Evolutionary conservation across 1,140 invertebrate species (phyloP).

Genomic region (Leptinotarsa lineolata): DNA sequence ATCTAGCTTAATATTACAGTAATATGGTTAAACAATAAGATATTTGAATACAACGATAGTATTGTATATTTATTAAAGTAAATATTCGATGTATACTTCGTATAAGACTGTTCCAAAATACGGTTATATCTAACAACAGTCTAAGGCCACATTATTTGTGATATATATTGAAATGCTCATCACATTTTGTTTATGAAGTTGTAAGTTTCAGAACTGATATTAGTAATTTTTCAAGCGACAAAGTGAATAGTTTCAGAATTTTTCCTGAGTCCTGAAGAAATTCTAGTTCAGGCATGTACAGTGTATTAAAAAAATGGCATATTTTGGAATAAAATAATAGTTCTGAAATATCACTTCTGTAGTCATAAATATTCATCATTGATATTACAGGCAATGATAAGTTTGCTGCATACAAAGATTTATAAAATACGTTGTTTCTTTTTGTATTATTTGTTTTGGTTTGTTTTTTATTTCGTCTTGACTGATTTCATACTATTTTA

Average conservation of each 20-base stretch:
- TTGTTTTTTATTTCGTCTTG: conserved; percentile 29
- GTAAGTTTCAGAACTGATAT: conserved; percentile 17
- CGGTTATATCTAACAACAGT: conserved; percentile 37
- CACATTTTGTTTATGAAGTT: conserved; percentile 35
- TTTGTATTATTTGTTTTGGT: conserved; percentile 31
- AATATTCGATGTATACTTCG: conserved; percentile 13
- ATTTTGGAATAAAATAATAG: conserved; percentile 26
- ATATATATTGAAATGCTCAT: conserved; percentile 52
- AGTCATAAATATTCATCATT: conserved; percentile 1
- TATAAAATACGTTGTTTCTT: conserved; percentile 32
- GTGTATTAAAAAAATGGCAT: conserved; percentile 15
- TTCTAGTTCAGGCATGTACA: too few relatives aligned
- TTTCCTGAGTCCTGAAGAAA: too few relatives aligned
- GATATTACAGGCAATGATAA: not conserved
- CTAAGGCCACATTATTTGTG: conserved; percentile 49
- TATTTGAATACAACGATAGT: conserved; percentile 2
- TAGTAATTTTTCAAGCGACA: not conserved
- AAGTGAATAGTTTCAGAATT: too few relatives aligned
- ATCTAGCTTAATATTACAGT: too few relatives aligned
- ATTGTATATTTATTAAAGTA: conserved; percentile 14
- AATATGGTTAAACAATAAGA: not conserved
- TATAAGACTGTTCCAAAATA: conserved; percentile 30
- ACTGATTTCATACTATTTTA: conserved; percentile 42
- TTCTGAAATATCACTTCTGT: conserved; percentile 15
- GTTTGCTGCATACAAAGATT: conserved; percentile 23